Evolutionary conservation across 2,888 invertebrate genomes (phyloP).

Genomic region (Antitype chi): DNA sequence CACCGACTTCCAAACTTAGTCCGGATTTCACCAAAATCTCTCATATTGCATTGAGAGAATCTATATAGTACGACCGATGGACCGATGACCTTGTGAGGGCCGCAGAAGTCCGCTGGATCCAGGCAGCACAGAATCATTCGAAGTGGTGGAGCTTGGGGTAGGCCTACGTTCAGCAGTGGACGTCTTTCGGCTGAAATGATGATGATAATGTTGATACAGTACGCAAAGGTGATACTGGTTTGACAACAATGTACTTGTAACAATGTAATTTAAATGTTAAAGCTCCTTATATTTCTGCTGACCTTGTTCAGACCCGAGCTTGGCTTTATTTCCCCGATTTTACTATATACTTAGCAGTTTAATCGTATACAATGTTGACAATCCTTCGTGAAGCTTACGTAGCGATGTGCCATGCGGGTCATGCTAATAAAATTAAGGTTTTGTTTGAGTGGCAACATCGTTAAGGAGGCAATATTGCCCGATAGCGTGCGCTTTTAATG

Average conservation of each 20-base stretch:
- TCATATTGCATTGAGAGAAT: background rate
- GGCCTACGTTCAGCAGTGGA: too few species aligned
- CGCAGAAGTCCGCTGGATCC: too few species aligned
- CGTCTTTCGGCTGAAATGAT: too few species aligned
- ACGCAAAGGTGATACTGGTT: background rate
- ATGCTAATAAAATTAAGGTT: conserved; percentile 80
- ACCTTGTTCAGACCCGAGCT: background rate
- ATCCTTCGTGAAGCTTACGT: conserved; percentile 61
- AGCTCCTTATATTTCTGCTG: conserved; percentile 12
- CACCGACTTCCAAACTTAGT: too few species aligned
- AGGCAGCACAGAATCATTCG: too few species aligned
- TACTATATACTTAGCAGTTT: conserved; percentile 30
- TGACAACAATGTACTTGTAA: too few species aligned
- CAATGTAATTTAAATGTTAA: background rate
- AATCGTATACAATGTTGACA: conserved; percentile 63
- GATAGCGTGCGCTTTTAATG: conserved; percentile 70
- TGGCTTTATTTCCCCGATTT: conserved; percentile 3
- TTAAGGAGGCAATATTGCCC: conserved; percentile 77
- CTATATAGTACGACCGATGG: too few species aligned
- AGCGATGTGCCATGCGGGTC: conserved; percentile 76
- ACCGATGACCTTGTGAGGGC: too few species aligned
- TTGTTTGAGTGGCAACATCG: conserved; percentile 82
- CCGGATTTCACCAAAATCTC: background rate
- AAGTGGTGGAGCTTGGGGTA: too few species aligned
- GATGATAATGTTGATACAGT: too few species aligned